These are phyloP conservation scores for Karalla daura DNA, from an alignment of 2,797 vertebrate genomes.

Conservation along the genomic window DNA sequence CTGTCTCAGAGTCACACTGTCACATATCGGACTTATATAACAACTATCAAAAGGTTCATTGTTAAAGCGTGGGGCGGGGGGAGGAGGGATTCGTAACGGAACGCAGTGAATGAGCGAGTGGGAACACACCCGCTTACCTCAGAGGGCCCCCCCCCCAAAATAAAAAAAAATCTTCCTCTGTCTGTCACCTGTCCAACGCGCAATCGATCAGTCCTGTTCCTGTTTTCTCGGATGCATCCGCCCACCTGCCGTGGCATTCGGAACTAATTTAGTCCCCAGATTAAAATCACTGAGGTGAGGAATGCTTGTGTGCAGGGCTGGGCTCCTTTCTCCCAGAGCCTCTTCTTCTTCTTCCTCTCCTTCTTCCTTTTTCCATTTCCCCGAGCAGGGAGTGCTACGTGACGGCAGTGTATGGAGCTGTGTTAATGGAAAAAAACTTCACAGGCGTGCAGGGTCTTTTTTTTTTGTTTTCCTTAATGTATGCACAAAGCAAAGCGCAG, in stretches of 20 bases:
- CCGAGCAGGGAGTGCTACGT: constrained; percentile 47
- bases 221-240: constrained; percentile 45
- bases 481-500: constrained; percentile 51
- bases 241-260: constrained; percentile 58
- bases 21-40: constrained; percentile 51
- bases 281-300: constrained; percentile 77
- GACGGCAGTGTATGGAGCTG: constrained; percentile 47
- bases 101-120: constrained; percentile 27
- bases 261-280: constrained; percentile 74
- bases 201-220: constrained; percentile 55
- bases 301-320: constrained; percentile 52
- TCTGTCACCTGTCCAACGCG: constrained; percentile 44
- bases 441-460: constrained; percentile 58
- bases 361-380: constrained; percentile 60
- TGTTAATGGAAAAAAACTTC: constrained; percentile 79
- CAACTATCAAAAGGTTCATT: constrained; percentile 39
- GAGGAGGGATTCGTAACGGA: constrained; percentile 21
- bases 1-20: constrained; percentile 23
- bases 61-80: constrained; percentile 22
- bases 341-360: constrained; percentile 3
- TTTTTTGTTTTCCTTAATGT: constrained; percentile 57
- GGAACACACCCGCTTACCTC: not conserved
- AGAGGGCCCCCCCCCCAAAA: not conserved
- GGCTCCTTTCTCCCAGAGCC: constrained; percentile 33
- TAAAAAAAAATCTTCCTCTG: constrained; percentile 22